Conservation (phyloP, 2,888 invertebrate genomes). For the Apamea crenata region DNA sequence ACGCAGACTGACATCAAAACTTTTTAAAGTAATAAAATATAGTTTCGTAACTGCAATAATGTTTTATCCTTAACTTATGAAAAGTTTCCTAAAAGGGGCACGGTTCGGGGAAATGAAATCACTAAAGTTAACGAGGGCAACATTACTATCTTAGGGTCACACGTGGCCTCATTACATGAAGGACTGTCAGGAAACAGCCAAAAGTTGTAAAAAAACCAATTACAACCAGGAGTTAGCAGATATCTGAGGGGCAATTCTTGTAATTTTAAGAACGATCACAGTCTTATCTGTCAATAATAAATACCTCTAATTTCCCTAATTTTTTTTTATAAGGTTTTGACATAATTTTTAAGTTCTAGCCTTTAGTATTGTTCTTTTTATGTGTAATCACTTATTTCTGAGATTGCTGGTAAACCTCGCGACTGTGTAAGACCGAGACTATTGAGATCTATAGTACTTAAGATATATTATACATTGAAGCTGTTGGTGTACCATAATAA, state of each 20-base stretch:
- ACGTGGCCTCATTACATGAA: constrained; percentile 9
- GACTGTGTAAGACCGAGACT: no score
- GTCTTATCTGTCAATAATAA: neutral
- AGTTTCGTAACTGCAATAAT: constrained; percentile 54
- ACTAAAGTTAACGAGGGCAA: constrained; percentile 6
- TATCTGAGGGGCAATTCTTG: neutral
- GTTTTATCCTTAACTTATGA: constrained; percentile 43
- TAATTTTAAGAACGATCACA: neutral
- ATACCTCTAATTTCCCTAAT: neutral
- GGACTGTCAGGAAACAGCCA: neutral
- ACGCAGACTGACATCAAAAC: constrained; percentile 53
- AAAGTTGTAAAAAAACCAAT: neutral
- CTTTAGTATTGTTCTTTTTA: no score
- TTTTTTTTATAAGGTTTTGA: neutral
- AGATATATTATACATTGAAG: no score
- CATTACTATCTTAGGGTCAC: neutral
- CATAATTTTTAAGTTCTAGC: no score
- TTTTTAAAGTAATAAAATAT: constrained; percentile 62
- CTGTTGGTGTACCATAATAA: no score
- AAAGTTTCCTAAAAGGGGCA: constrained; percentile 33
- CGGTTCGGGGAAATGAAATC: constrained; percentile 20
- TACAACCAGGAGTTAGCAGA: neutral
- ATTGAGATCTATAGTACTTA: no score
- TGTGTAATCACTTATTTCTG: no score
- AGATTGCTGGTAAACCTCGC: no score